A percentile compares a stretch with the other conserved stretches of the same genome.
phyloP scores from a whole-genome alignment of 2,797 vertebrate species.

The Aeoliscus strigatus region DNA sequence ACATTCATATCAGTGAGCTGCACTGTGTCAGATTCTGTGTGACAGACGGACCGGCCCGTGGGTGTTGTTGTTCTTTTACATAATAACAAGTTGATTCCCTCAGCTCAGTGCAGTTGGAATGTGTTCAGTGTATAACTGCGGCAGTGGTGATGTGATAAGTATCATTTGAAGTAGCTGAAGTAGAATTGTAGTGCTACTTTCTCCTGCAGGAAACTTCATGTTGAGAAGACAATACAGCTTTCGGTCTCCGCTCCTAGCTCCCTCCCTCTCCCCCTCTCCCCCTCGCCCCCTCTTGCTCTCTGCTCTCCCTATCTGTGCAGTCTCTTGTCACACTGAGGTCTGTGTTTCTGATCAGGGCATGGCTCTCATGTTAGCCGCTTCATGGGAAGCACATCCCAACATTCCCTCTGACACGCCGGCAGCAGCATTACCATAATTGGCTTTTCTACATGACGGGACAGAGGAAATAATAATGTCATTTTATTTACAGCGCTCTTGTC shows the following conservation, averaged over 20 bases:
- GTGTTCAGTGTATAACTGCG: not conserved
- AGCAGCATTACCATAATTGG: conserved; percentile 99
- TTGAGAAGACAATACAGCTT: too few species aligned
- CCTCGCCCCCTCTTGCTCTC: conserved; percentile 5
- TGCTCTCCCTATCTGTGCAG: conserved; percentile 44
- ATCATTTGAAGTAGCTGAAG: conserved; percentile 7
- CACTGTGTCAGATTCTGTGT: conserved; percentile 1
- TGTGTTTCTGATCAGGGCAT: conserved; percentile 76
- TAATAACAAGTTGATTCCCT: conserved; percentile 2
- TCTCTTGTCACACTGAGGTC: conserved; percentile 65
- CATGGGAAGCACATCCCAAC: conserved; percentile 91
- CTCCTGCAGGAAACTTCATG: not conserved
- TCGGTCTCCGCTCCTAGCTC: conserved; percentile 35
- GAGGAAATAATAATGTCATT: conserved; percentile 99
- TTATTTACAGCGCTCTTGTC: conserved; percentile 97
- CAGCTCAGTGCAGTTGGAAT: conserved; percentile 3
- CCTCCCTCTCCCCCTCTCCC: conserved; percentile 24
- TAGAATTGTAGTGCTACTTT: too few species aligned
- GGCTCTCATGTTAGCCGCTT: conserved; percentile 88
- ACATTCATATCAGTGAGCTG: conserved; percentile 16
- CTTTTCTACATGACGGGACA: conserved; percentile 99
- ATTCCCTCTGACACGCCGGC: conserved; percentile 94
- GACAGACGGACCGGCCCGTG: not conserved
- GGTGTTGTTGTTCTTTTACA: conserved; percentile 10
- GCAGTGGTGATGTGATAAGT: not conserved